A percentile compares a stretch with the other conserved stretches of the same genome.
Evolutionary conservation across 2,888 invertebrate species (phyloP).

Genomic region (Ormyrus labotus): DNA sequence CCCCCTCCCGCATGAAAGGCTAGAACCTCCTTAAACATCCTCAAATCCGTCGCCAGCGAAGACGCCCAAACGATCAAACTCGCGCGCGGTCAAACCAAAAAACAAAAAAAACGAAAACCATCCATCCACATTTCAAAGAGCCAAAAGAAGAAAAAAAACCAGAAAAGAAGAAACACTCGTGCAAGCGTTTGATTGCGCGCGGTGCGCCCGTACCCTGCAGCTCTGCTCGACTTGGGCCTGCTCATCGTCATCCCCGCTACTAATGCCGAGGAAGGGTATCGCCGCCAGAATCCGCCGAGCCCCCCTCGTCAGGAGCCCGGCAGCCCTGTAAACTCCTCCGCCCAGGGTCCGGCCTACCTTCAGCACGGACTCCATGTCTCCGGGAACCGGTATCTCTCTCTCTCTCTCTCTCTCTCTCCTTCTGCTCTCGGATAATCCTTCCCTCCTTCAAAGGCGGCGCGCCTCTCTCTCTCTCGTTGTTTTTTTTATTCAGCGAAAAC

Average conservation of each 20-base stretch:
- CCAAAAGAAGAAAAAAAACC: not conserved
- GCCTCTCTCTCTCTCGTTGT: not conserved
- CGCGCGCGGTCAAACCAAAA: no score
- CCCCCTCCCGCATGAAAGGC: no score
- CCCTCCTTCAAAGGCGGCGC: not conserved
- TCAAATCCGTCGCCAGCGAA: no score
- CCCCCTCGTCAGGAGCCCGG: constrained; percentile 69
- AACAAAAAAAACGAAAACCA: no score
- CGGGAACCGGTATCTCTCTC: not conserved
- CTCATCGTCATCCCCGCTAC: constrained; percentile 47
- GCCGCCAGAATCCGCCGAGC: constrained; percentile 69
- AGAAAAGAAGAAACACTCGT: not conserved
- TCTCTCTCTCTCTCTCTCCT: constrained; percentile 1
- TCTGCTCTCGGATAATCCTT: not conserved
- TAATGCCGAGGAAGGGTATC: constrained; percentile 69
- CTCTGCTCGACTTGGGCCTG: not conserved
- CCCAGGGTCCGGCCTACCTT: constrained; percentile 70
- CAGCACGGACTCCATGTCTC: constrained; percentile 70
- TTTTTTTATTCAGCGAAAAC: no score
- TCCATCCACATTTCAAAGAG: not conserved
- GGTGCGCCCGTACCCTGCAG: constrained; percentile 44
- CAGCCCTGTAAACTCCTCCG: constrained; percentile 70
- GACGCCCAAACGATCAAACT: no score
- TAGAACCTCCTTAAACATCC: no score
- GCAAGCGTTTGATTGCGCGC: not conserved